A percentile compares a stretch with the other conserved stretches of the same genome.
These are phyloP conservation scores for Lutjanus erythropterus DNA, from an alignment of 2,113 vertebrate genomes.

Conservation along the genomic window DNA sequence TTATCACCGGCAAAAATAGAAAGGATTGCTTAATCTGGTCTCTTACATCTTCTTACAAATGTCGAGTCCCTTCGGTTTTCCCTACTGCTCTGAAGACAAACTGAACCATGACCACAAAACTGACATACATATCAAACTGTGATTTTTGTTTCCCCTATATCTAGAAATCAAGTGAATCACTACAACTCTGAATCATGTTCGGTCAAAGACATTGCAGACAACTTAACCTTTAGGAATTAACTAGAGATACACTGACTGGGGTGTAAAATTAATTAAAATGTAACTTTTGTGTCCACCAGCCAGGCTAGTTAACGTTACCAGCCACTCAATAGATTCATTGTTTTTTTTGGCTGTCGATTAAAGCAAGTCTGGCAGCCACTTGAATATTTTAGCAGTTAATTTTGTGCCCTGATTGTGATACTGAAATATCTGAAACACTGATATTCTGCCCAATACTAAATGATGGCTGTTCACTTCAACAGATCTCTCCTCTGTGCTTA, in stretches of 20 bases:
- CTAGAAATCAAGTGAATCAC: neutral
- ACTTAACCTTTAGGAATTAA: neutral
- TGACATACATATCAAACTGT: neutral
- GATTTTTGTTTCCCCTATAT: neutral
- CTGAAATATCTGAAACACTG: neutral
- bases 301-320: too few species aligned
- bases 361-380: too few species aligned
- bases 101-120: neutral
- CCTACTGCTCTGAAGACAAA: neutral
- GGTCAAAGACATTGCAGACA: neutral
- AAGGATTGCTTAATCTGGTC: constrained; percentile 1
- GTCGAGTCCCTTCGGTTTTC: neutral
- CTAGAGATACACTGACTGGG: neutral
- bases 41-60: neutral
- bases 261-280: too few species aligned
- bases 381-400: too few species aligned
- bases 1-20: constrained; percentile 29
- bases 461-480: neutral
- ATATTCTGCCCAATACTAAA: neutral
- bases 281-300: too few species aligned
- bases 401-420: too few species aligned
- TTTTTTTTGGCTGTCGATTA: too few species aligned
- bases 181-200: neutral
- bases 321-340: too few species aligned
- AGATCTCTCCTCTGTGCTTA: constrained; percentile 11